Evolutionary conservation across 2,113 vertebrate genomes (phyloP).

Genomic region (Anolis carolinensis): DNA sequence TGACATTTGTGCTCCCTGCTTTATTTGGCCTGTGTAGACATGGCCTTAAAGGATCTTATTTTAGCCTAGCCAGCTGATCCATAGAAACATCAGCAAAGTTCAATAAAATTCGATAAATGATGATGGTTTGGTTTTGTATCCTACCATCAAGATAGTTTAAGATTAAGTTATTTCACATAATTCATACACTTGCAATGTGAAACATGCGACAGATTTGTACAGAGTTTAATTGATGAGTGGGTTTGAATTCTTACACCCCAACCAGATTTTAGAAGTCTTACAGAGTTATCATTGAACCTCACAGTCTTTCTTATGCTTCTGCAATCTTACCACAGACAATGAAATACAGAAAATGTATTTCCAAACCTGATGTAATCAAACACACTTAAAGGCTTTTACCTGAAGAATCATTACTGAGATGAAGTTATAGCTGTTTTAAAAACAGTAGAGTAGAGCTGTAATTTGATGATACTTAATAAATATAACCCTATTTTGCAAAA

Average conservation of each 20-base stretch:
- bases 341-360: constrained; percentile 24
- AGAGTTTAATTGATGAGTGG: neutral
- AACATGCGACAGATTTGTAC: neutral
- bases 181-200: neutral
- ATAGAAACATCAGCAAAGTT: neutral
- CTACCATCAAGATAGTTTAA: neutral
- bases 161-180: neutral
- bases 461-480: constrained; percentile 52
- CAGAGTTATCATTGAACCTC: neutral
- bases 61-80: neutral
- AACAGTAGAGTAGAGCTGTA: constrained; percentile 5
- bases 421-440: constrained; percentile 21
- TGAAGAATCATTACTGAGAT: constrained; percentile 42
- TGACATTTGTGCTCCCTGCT: too few species aligned
- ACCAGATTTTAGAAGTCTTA: neutral
- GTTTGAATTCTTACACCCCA: neutral
- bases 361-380: constrained; percentile 2
- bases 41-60: neutral
- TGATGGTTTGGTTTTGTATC: neutral
- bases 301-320: neutral
- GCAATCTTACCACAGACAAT: neutral
- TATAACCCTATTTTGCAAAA: constrained; percentile 40
- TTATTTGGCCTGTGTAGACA: too few species aligned
- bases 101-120: neutral
- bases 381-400: constrained; percentile 13